Base-by-base conservation (phyloP, 1,140 invertebrate species). In the Thalassaphorura encarpata region DNA sequence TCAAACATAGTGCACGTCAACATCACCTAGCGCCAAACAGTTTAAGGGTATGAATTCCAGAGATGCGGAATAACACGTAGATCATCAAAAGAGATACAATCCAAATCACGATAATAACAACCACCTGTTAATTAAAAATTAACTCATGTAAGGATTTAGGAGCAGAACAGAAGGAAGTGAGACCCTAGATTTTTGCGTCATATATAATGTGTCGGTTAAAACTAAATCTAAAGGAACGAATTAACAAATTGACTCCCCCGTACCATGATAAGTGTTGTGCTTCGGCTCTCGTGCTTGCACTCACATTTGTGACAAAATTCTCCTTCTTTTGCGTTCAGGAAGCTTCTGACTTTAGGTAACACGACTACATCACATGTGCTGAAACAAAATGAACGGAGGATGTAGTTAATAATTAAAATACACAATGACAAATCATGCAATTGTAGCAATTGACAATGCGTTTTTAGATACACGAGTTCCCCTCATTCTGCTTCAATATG, bases 101-200 rank as follows among this genome's bases (percentile, higher is more conserved):
- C 83, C 92, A 97, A 63, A 99, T 96, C 19, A 98, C 92, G 69
- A 98, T 92, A 54, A 98, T 97, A 15, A 99, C 94, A 24, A 97
- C 93, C 56, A 96, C 88, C 89, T 93, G 72, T 21, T 76, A 77
- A 56, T 54, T 49, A 1, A n/a, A n/a, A 39, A 51, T 47, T 48
- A 57, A 1, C 11, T 26, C 11, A 1, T 3, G n/a, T 33, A n/a
- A 29, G 16, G 4, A 8, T 33, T 13, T 1, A 49, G 3, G 21
- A 18, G 16, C 27, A 13, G 16, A 6, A 29, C 21, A 29, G 6
- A 11, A 28, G n/a, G n/a, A n/a, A n/a, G n/a, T 29, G 36, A 33
- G 21, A 6, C 6, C 33, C 21, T 11, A 18, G 27, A 13, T 51
- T 39, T 31, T n/a, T n/a, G n/a, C n/a, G n/a, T n/a, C n/a, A n/a